Evolutionary conservation across 2,113 vertebrate genomes (phyloP).

Genomic region (Pycnonotus jocosus): DNA sequence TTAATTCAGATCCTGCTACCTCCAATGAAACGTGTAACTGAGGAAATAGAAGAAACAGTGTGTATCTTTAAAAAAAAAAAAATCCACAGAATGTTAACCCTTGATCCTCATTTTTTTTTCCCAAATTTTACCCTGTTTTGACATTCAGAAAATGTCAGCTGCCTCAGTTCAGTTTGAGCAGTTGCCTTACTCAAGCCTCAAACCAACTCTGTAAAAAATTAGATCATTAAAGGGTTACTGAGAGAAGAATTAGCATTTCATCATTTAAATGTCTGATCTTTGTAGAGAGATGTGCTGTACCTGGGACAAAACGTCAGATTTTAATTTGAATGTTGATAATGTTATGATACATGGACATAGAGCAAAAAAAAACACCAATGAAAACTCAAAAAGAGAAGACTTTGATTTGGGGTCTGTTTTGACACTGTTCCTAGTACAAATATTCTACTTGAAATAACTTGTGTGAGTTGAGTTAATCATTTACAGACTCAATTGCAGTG

Average conservation of each 20-base stretch:
- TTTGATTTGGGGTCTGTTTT: constrained; percentile 25
- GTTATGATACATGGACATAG: background rate
- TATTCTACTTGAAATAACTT: background rate
- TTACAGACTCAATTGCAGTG: background rate
- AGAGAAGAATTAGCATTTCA: background rate
- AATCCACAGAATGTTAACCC: background rate
- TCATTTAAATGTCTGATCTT: background rate
- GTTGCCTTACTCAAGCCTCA: background rate
- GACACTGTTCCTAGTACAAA: background rate
- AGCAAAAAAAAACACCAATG: background rate
- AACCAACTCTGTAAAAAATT: background rate
- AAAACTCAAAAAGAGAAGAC: background rate
- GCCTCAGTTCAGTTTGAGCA: background rate
- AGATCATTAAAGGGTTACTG: background rate
- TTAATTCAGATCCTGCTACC: background rate
- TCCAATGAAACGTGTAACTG: background rate
- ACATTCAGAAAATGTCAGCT: background rate
- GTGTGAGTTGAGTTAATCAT: background rate
- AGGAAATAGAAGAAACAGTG: background rate
- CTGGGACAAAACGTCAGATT: background rate
- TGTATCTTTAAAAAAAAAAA: background rate
- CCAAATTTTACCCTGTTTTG: background rate
- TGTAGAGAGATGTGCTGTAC: background rate
- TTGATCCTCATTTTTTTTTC: background rate
- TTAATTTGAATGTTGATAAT: background rate